These are phyloP conservation scores for Mayetiola destructor DNA, from an alignment of 2,888 invertebrate genomes.

Conservation along the genomic window DNA sequence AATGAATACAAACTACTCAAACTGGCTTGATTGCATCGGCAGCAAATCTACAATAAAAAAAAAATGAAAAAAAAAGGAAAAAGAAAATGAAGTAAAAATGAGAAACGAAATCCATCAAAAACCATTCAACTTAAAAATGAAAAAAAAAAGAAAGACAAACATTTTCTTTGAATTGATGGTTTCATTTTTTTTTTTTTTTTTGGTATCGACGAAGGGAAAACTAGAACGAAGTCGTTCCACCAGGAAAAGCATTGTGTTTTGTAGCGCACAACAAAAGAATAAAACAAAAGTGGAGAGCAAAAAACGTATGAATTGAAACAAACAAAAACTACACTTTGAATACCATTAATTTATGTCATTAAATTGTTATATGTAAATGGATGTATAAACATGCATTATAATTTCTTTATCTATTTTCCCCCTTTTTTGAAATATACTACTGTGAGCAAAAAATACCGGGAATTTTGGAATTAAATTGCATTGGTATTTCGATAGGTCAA, in stretches of 20 bases:
- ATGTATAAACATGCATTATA: conserved; percentile 4
- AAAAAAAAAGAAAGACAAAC: background rate
- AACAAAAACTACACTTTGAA: background rate
- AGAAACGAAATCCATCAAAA: background rate
- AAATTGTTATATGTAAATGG: background rate
- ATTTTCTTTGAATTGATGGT: background rate
- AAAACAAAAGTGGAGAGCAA: too few species aligned
- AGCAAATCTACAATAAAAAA: conserved; percentile 12
- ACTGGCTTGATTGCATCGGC: background rate
- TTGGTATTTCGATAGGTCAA: too few species aligned
- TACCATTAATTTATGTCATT: conserved; percentile 5
- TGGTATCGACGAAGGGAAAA: too few species aligned
- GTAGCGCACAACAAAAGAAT: too few species aligned
- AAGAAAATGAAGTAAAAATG: background rate
- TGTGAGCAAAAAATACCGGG: conserved; percentile 1
- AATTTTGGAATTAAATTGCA: too few species aligned
- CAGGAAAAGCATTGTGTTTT: too few species aligned
- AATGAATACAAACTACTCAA: background rate
- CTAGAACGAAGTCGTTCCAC: too few species aligned
- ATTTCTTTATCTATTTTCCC: background rate
- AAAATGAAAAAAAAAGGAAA: background rate
- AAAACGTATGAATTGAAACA: background rate
- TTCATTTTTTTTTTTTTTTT: background rate
- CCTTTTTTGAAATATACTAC: background rate
- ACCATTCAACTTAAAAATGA: background rate